phyloP scores from a whole-genome alignment of 2,797 vertebrate genomes.

The Crenichthys baileyi region DNA sequence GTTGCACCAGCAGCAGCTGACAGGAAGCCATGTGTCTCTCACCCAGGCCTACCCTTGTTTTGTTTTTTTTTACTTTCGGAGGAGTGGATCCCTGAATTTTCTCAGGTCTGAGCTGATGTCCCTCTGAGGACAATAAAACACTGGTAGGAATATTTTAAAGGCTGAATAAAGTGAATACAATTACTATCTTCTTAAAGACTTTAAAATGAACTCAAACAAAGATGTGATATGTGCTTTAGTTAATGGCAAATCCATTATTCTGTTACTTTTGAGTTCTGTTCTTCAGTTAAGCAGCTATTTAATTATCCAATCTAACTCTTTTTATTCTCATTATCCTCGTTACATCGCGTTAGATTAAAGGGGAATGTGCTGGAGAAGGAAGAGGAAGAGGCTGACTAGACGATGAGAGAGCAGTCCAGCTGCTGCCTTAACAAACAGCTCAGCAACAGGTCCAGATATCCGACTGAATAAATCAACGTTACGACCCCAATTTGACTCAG shows the following conservation, averaged over 20 bases:
- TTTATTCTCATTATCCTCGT: neutral
- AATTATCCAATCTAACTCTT: neutral
- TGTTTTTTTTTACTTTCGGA: neutral
- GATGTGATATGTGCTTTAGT: neutral
- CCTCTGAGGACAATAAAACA: neutral
- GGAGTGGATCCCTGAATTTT: neutral
- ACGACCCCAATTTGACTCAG: neutral
- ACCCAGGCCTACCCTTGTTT: neutral
- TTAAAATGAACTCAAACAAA: neutral
- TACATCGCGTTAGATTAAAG: neutral
- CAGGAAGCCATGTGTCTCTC: neutral
- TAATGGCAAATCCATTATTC: neutral
- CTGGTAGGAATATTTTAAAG: neutral
- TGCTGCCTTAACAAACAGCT: slow-evolving; percentile 9
- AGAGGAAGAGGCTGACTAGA: neutral
- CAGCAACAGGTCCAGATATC: slow-evolving; percentile 51
- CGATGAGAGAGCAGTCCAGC: neutral
- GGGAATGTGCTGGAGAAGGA: neutral
- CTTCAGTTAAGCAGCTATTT: neutral
- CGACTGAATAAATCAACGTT: slow-evolving; percentile 14
- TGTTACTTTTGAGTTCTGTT: neutral
- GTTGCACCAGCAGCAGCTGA: slow-evolving; percentile 22
- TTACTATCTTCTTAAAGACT: neutral
- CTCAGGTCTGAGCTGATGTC: neutral
- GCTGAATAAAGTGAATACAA: neutral